phyloP scores from a whole-genome alignment of 2,888 invertebrate genomes.

The Trissoscelio sp. region DNA sequence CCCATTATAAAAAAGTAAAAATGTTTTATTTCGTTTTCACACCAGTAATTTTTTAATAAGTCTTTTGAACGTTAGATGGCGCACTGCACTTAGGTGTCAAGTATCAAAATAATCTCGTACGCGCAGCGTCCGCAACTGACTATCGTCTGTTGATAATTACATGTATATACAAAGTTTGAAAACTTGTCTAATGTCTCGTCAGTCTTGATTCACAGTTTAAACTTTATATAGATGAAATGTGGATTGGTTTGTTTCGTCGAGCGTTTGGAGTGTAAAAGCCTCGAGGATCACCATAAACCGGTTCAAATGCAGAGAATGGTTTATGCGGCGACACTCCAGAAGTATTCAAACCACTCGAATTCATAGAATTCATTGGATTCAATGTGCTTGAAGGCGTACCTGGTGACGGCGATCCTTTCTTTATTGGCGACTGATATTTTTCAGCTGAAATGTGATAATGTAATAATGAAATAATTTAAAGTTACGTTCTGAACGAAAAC shows the following conservation, averaged over 20 bases:
- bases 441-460: constrained; percentile 73
- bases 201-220: constrained; percentile 54
- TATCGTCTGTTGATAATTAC: constrained; percentile 52
- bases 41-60: neutral
- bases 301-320: constrained; percentile 79
- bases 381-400: constrained; percentile 70
- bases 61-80: neutral
- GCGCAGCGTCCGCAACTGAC: constrained; percentile 14
- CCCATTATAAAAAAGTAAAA: constrained; percentile 31
- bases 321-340: constrained; percentile 76
- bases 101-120: constrained; percentile 45
- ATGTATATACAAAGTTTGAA: constrained; percentile 64
- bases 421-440: constrained; percentile 79
- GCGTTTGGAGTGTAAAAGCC: constrained; percentile 76
- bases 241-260: constrained; percentile 74
- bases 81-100: neutral
- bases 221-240: constrained; percentile 58
- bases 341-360: constrained; percentile 74
- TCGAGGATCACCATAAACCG: constrained; percentile 79
- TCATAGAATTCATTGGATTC: constrained; percentile 71
- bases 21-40: neutral
- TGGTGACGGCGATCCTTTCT: constrained; percentile 73
- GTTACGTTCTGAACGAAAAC: no score
- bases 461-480: no score
- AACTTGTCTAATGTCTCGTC: constrained; percentile 29